These are phyloP conservation scores for Drepana falcataria DNA, from an alignment of 2,888 invertebrate species.

Conservation along the genomic window DNA sequence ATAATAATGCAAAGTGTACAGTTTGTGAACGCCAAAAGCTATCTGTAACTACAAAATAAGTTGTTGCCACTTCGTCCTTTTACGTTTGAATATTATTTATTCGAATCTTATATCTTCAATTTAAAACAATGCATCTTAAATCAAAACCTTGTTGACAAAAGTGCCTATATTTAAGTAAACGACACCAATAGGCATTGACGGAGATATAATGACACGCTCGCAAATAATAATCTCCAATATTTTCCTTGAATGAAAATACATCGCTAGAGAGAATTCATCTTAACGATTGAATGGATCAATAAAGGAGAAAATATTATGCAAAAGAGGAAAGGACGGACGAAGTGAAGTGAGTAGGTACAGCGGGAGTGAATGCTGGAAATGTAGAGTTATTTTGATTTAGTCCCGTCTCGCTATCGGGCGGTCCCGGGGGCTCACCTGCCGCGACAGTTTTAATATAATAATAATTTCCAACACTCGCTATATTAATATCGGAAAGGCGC, in stretches of 20 bases:
- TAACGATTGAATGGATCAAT: constrained; percentile 61
- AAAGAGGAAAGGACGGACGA: constrained; percentile 20
- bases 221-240: neutral
- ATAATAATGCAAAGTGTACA: no score
- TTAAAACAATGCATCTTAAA: neutral
- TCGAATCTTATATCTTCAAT: no score
- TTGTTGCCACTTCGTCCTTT: no score
- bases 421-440: constrained; percentile 40
- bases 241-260: constrained; percentile 34
- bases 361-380: constrained; percentile 45
- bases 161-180: neutral
- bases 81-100: no score
- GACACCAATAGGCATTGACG: neutral
- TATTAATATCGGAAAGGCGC: constrained; percentile 26
- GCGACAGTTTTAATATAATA: constrained; percentile 60
- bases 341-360: constrained; percentile 39
- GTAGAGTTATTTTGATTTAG: constrained; percentile 60
- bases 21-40: no score
- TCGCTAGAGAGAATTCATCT: constrained; percentile 36
- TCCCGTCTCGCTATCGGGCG: constrained; percentile 34
- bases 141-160: neutral
- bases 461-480: constrained; percentile 37
- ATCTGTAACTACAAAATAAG: no score
- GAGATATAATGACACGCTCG: neutral
- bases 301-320: constrained; percentile 39